A percentile compares a stretch with the other conserved stretches of the same genome.
These are phyloP conservation scores for Ambastaia sidthimunki DNA, from an alignment of 2,797 vertebrate genomes.

Conservation along the genomic window DNA sequence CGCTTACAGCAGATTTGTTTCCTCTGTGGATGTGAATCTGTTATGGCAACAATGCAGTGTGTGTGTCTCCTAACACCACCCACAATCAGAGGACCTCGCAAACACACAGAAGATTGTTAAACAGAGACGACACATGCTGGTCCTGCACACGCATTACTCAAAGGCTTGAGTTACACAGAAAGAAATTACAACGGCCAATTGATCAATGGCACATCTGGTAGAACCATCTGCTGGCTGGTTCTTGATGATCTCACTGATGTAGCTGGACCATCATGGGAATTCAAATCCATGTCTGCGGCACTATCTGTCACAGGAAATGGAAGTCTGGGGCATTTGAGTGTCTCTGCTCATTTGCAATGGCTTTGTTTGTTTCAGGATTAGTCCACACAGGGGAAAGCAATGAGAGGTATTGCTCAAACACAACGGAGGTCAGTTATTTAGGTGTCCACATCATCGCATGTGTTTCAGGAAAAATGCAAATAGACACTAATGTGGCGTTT, in stretches of 20 bases:
- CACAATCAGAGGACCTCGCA: neutral
- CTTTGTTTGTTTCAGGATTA: neutral
- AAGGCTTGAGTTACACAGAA: conserved; percentile 2
- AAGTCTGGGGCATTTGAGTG: neutral
- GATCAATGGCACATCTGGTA: conserved; percentile 38
- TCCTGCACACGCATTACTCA: conserved; percentile 16
- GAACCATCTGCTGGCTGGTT: conserved; percentile 31
- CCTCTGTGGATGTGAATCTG: no score
- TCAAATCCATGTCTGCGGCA: conserved; percentile 4
- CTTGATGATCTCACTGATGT: neutral
- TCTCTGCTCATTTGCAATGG: neutral
- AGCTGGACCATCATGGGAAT: conserved; percentile 14
- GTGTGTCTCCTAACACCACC: no score
- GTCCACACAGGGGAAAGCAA: no score
- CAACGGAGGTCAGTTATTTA: no score
- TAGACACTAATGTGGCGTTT: no score
- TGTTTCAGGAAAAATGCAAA: no score
- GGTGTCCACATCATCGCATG: no score
- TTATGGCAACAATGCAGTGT: no score
- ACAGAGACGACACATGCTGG: conserved; percentile 4
- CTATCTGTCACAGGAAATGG: neutral
- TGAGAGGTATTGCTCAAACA: no score
- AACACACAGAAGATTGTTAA: neutral
- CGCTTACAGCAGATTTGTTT: no score
- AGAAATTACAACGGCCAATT: neutral